Base-by-base conservation (phyloP, 2,888 invertebrate species). In the Molorchus minor region DNA sequence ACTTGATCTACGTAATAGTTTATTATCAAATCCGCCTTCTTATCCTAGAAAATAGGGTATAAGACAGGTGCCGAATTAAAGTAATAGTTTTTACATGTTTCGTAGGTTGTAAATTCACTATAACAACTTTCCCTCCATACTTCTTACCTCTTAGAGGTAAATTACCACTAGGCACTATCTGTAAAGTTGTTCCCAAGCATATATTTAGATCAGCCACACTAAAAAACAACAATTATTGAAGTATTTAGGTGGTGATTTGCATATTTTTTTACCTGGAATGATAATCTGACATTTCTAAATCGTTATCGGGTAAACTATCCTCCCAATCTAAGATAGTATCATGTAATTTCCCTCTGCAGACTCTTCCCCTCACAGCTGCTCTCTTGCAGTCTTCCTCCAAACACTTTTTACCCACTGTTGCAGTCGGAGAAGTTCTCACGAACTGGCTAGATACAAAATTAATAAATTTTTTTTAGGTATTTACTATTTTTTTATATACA, bases 261-360 rank as follows among this genome's bases (percentile, higher is more conserved):
- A 16, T 0, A 44, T 21, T 21, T 29, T 17, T 10, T 65, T 82
- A 93, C 93, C 88, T 91, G 44, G 96, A 93, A 82, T 96, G 92
- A 82, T 91, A 87, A 68, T 93, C 89, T 0, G 96, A 91, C 82
- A 93, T 85, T 51, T 89, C 85, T 19, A 96, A 82, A 78, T 96
- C 96, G 73, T 88, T 86, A 68, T 92, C 90, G 0, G 98, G 98
- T 64, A 99, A 83, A 78, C 90, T 90, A 76, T 94, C 92, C 74
- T 99, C 98, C 99, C 99, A 99, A 80, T 99, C 99, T 35, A 99
- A 84, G 58, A 98, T 92, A 10, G 92, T 95, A 78, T 99, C 98
- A 67, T 88, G 85, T 52, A 98, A 82, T 66, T 89, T 86, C 1
- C 98, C 97, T 43, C 98, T 87, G 75, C 96, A 96, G n/a, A 85